Evolutionary conservation across 2,113 vertebrate species (phyloP).

Genomic region (Oryzias curvinotus): DNA sequence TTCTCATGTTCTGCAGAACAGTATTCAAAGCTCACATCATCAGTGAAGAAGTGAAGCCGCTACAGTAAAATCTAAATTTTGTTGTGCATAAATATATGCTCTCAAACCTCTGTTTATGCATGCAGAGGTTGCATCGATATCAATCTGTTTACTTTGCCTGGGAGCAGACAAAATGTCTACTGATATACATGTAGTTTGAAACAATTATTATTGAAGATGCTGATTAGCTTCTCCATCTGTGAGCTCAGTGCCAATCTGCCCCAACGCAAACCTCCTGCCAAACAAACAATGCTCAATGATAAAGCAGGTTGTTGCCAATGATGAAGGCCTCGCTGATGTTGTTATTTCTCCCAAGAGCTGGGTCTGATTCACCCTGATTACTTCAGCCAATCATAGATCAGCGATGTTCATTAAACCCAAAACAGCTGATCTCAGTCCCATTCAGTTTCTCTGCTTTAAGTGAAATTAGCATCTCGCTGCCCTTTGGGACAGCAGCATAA

Average conservation of each 20-base stretch:
- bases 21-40: too few relatives aligned
- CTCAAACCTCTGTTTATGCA: background rate
- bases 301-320: slow-evolving; percentile 42
- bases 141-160: slow-evolving; percentile 29
- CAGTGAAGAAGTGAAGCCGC: too few relatives aligned
- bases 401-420: slow-evolving; percentile 27
- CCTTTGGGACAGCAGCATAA: slow-evolving; percentile 52
- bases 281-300: slow-evolving; percentile 58
- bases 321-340: slow-evolving; percentile 20
- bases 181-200: slow-evolving; percentile 43
- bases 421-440: slow-evolving; percentile 53
- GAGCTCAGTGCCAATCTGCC: slow-evolving; percentile 45
- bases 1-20: too few relatives aligned
- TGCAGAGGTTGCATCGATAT: slow-evolving; percentile 18
- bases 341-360: slow-evolving; percentile 21
- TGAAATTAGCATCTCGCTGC: slow-evolving; percentile 35
- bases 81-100: background rate
- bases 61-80: too few relatives aligned
- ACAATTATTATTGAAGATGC: slow-evolving; percentile 50
- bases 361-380: slow-evolving; percentile 37
- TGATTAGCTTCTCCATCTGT: slow-evolving; percentile 63
- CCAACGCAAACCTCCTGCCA: slow-evolving; percentile 56
- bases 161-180: slow-evolving; percentile 37
- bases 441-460: slow-evolving; percentile 45
- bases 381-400: slow-evolving; percentile 34